Conservation (phyloP, 2,113 vertebrate genomes). For the Cyphomyrus discorhynchus region DNA sequence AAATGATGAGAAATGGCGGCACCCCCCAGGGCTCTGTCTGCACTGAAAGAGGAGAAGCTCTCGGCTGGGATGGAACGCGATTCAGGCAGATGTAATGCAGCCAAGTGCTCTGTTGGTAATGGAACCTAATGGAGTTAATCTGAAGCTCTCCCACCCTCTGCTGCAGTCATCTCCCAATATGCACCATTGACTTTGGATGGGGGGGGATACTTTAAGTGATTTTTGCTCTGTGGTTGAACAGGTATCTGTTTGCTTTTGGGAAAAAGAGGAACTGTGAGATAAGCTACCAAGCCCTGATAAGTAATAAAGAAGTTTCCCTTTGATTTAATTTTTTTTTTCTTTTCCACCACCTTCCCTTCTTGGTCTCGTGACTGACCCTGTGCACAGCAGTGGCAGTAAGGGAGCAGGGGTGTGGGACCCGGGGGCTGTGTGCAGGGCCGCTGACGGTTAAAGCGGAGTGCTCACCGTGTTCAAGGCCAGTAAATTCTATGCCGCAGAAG, state of each 20-base stretch:
- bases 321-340: neutral
- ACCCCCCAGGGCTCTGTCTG: neutral
- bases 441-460: neutral
- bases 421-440: neutral
- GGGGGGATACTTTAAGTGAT: neutral
- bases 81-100: neutral
- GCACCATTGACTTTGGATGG: neutral
- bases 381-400: neutral
- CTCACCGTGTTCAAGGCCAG: neutral
- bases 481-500: neutral
- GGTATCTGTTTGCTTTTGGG: neutral
- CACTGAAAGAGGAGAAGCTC: neutral
- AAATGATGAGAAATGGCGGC: neutral
- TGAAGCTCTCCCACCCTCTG: neutral
- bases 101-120: neutral
- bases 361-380: neutral
- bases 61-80: neutral
- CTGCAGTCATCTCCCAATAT: neutral
- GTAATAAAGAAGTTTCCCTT: neutral
- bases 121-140: neutral
- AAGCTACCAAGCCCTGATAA: neutral
- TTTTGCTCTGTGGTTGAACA: neutral
- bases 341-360: neutral
- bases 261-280: neutral
- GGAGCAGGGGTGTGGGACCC: neutral